These are phyloP conservation scores for Tanytarsus gracilentus DNA, from an alignment of 2,888 invertebrate genomes.

Conservation along the genomic window DNA sequence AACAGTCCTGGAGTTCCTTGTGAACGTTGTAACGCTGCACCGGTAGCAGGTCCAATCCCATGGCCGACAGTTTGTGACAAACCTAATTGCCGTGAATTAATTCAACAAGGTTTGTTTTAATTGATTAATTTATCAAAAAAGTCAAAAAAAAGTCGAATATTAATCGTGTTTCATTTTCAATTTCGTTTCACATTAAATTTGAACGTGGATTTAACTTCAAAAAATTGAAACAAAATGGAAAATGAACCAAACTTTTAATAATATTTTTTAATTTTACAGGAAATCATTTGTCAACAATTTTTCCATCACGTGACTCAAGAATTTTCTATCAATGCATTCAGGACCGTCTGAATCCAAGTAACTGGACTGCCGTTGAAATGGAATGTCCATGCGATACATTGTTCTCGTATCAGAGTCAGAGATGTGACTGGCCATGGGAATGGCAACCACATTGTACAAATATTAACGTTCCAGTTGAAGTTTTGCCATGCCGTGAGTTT, in stretches of 20 bases:
- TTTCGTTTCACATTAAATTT: too few relatives aligned
- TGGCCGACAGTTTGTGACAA: background rate
- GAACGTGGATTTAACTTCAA: too few relatives aligned
- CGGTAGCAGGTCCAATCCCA: background rate
- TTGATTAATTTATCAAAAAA: too few relatives aligned
- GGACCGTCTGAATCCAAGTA: background rate
- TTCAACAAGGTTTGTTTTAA: background rate
- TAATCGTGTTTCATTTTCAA: too few relatives aligned
- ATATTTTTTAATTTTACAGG: background rate
- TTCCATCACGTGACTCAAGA: background rate
- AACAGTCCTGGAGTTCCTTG: background rate
- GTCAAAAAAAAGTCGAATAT: too few relatives aligned
- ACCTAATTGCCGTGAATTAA: background rate
- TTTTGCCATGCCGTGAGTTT: background rate
- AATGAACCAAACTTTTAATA: too few relatives aligned
- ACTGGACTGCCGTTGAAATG: background rate
- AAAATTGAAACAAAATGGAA: too few relatives aligned
- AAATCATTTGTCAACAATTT: background rate
- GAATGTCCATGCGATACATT: slow-evolving; percentile 8
- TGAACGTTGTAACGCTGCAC: background rate
- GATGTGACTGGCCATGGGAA: slow-evolving; percentile 2
- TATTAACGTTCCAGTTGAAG: background rate
- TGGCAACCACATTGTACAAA: background rate
- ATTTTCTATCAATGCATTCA: background rate
- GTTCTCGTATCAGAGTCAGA: background rate